Evolutionary conservation across 2,888 invertebrate genomes (phyloP), one percentile per base, ranked within the genome.

Genomic region (Iselma pallidipennis): DNA sequence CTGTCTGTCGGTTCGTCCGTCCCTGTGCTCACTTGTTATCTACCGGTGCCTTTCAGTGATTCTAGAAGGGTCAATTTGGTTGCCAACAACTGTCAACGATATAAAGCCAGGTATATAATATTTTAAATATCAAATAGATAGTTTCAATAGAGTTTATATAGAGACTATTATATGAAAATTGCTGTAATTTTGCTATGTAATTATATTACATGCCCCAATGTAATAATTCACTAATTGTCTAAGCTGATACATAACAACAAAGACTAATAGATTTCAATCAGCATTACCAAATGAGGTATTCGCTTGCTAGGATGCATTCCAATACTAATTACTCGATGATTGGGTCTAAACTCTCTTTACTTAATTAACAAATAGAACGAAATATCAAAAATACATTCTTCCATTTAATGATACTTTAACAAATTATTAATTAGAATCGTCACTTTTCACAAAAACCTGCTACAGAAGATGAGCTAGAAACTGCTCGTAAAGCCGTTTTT

Each of bases 41-140:
- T 80, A 76, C 78, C 79, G 80, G 81, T 81, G 81, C 81, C 81
- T 81, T 81, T 79, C 76, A 79, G 76, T 76, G 77, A 76, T 71
- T 69, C 66, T 66, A 66, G 59, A 57, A 49, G 65, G 57, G 55
- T 31, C 48, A 56, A 55, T 49, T 53, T 57, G 63, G 59, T 55
- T 45, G 56, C 19, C 42, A 5, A 42, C 9, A 42, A 42, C 16
- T 37, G 16, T 16, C 42, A 42, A 42, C 42, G 21, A 42, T 21
- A 21, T 6, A 19, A 21, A 10, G 19, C 10, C 42, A 37, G 37
- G 42, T 42, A 21, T 42, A n/a, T n/a, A n/a, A n/a, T n/a, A n/a
- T n/a, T n/a, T n/a, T n/a, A n/a, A n/a, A n/a, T n/a, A n/a, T n/a
- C n/a, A n/a, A n/a, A n/a, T n/a, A n/a, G 42, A 4, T 6, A 4